A percentile compares a stretch with the other conserved stretches of the same genome.
These are phyloP conservation scores for Dendrolimus houi DNA, from an alignment of 2,888 invertebrate species.

Conservation along the genomic window DNA sequence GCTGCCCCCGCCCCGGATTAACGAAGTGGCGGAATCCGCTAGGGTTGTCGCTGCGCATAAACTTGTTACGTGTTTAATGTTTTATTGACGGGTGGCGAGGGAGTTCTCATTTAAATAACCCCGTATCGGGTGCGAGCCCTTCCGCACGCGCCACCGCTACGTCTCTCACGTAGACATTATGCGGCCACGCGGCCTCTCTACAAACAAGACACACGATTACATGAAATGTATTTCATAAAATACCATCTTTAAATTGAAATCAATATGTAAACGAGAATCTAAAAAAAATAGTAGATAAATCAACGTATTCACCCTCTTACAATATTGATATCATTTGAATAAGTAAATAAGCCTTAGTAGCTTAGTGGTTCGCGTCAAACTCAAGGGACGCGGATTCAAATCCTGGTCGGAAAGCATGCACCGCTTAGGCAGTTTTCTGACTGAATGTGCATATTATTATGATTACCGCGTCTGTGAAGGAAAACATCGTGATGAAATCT, in stretches of 20 bases:
- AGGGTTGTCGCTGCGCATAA: conserved; percentile 75
- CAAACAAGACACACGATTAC: background rate
- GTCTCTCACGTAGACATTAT: background rate
- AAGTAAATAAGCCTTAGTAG: too few species aligned
- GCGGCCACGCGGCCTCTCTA: background rate
- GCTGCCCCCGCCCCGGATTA: conserved; percentile 75
- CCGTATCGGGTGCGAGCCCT: conserved; percentile 36
- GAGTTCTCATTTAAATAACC: conserved; percentile 70
- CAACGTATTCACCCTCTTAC: too few species aligned
- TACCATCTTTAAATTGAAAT: background rate
- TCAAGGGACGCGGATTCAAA: too few species aligned
- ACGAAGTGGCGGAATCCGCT: conserved; percentile 76
- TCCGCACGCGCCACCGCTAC: conserved; percentile 17
- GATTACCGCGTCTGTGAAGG: too few species aligned
- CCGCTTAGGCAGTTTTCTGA: too few species aligned
- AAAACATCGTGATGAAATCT: too few species aligned
- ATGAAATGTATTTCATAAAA: background rate
- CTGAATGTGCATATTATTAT: too few species aligned
- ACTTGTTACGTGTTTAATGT: conserved; percentile 77
- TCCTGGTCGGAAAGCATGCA: too few species aligned
- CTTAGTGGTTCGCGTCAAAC: too few species aligned
- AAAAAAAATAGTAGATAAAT: too few species aligned
- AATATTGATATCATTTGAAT: too few species aligned
- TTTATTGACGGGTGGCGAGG: conserved; percentile 74
- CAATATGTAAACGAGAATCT: too few species aligned